Conservation (phyloP, 1,140 invertebrate genomes). For the Hormaphis cornu region DNA sequence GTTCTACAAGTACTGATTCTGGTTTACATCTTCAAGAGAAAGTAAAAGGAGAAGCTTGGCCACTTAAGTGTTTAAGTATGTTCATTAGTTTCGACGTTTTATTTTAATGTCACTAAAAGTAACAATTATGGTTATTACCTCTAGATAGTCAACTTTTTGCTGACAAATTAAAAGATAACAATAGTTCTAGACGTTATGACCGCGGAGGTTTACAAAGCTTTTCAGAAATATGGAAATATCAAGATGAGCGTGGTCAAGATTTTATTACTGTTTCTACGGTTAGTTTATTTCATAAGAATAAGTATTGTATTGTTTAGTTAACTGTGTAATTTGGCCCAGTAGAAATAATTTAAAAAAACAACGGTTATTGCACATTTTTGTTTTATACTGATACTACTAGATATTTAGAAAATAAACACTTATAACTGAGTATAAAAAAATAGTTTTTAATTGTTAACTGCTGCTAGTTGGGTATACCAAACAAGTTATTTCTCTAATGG, state of each 20-base stretch:
- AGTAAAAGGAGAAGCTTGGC: background rate
- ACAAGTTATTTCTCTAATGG: too few relatives aligned
- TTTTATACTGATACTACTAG: too few relatives aligned
- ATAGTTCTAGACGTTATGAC: background rate
- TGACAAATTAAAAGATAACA: background rate
- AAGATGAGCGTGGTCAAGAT: slow-evolving; percentile 6
- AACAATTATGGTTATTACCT: background rate
- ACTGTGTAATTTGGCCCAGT: too few relatives aligned
- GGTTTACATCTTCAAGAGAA: slow-evolving; percentile 32
- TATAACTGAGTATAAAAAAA: background rate
- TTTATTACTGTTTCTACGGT: slow-evolving; percentile 24
- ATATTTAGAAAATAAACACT: too few relatives aligned
- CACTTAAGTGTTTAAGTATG: slow-evolving; percentile 7
- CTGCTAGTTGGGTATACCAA: too few relatives aligned
- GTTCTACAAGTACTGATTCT: slow-evolving; percentile 16
- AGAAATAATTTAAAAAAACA: too few relatives aligned
- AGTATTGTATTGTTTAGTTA: too few relatives aligned
- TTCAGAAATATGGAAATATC: slow-evolving; percentile 23
- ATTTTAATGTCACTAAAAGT: background rate
- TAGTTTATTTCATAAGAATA: background rate
- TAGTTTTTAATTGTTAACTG: too few relatives aligned
- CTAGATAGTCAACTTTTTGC: slow-evolving; percentile 8
- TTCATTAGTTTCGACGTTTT: background rate
- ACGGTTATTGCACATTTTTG: too few relatives aligned
- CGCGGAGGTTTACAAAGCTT: background rate